A percentile compares a stretch with the other conserved stretches of the same genome.
Evolutionary conservation across 1,140 invertebrate genomes (phyloP).

Genomic region (Daktulosphaira vitifoliae): DNA sequence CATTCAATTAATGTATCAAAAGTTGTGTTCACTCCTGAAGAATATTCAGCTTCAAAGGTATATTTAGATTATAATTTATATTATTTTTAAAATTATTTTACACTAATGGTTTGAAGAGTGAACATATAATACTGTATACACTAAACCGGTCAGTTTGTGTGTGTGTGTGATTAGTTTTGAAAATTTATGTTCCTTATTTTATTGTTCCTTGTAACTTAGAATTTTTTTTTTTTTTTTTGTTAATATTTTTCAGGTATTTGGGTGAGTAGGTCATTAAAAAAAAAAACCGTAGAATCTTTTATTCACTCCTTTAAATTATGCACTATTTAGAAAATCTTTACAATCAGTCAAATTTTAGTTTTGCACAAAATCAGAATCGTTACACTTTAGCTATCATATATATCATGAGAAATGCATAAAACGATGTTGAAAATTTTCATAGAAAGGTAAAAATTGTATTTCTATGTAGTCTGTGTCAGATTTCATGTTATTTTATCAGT

Average conservation of each 20-base stretch:
- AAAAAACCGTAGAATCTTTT: conserved; percentile 16
- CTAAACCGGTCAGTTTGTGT: neutral
- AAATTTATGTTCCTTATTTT: conserved; percentile 10
- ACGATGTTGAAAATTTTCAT: neutral
- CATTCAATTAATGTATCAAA: neutral
- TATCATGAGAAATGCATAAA: neutral
- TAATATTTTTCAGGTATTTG: conserved; percentile 34
- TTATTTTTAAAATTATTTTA: conserved; percentile 4
- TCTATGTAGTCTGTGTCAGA: neutral
- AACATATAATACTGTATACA: neutral
- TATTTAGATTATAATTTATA: neutral
- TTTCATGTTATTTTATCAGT: too few relatives aligned
- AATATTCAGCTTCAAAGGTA: conserved; percentile 34
- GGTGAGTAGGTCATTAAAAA: conserved; percentile 33
- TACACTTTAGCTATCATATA: neutral
- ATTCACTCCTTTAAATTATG: conserved; percentile 2
- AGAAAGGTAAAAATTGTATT: neutral
- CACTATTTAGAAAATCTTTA: conserved; percentile 6
- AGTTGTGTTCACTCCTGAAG: conserved; percentile 7
- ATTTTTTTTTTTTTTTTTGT: conserved; percentile 30
- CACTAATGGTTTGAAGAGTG: conserved; percentile 28
- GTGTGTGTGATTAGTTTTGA: conserved; percentile 28
- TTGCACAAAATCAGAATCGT: conserved; percentile 6
- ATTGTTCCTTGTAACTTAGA: conserved; percentile 30
- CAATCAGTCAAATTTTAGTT: neutral